Conservation (phyloP, 2,113 vertebrate species). For the Platycercus adscitus region DNA sequence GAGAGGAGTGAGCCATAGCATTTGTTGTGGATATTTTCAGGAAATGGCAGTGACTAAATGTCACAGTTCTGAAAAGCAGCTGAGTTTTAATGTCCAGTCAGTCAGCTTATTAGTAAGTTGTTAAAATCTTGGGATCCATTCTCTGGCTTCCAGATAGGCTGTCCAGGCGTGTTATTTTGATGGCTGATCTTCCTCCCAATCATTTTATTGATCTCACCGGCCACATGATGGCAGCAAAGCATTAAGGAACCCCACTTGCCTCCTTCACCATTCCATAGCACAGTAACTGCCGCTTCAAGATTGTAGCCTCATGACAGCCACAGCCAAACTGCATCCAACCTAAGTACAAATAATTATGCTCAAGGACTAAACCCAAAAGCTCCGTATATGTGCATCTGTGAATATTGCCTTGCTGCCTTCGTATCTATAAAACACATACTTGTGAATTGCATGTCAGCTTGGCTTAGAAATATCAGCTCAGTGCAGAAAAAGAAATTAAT, state of each 20-base stretch:
- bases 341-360: not conserved
- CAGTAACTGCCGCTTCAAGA: not conserved
- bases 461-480: not conserved
- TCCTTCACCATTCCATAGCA: not conserved
- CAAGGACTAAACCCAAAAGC: not conserved
- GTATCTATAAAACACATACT: not conserved
- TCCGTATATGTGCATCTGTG: not conserved
- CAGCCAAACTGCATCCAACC: not conserved
- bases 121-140: not conserved
- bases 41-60: not conserved
- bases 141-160: not conserved
- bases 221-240: slow-evolving; percentile 66
- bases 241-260: not conserved
- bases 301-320: not conserved
- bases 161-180: not conserved
- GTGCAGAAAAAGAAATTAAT: not conserved
- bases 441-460: not conserved
- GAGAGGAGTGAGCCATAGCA: not conserved
- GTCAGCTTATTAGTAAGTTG: not conserved
- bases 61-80: not conserved
- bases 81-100: not conserved
- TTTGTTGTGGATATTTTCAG: not conserved
- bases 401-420: not conserved
- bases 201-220: not conserved
- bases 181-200: not conserved